A percentile compares a stretch with the other conserved stretches of the same genome.
Conservation (phyloP, 1,140 invertebrate genomes). For the Eurosta solidaginis region DNA sequence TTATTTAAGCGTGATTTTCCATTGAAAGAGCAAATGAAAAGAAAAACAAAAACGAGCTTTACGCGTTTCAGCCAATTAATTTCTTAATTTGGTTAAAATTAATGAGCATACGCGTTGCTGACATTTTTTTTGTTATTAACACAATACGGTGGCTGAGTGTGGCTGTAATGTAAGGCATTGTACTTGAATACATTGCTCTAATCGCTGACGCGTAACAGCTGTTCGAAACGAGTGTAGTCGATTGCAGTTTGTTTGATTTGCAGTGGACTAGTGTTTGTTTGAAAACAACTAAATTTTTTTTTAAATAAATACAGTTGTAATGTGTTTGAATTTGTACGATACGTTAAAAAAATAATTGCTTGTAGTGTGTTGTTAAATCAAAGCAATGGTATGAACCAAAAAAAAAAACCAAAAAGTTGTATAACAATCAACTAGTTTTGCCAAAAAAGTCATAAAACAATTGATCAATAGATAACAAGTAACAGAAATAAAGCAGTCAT, state of each 20-base stretch:
- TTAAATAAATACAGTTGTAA: not conserved
- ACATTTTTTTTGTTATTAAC: not conserved
- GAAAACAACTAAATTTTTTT: not conserved
- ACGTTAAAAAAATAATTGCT: not conserved
- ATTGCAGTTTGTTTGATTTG: not conserved
- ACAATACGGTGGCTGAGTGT: not conserved
- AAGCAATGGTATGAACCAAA: not conserved
- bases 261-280: not conserved
- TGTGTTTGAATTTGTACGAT: not conserved
- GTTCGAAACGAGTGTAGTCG: not conserved
- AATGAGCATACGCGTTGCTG: conserved; percentile 5
- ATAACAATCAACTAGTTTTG: not conserved
- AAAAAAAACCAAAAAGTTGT: not conserved
- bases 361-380: not conserved
- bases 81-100: conserved; percentile 22
- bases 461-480: not conserved
- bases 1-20: not conserved
- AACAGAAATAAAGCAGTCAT: not conserved
- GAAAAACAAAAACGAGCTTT: not conserved
- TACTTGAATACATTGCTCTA: not conserved
- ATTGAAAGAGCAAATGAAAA: not conserved
- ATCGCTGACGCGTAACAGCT: not conserved
- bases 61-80: conserved; percentile 18
- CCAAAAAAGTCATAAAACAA: not conserved
- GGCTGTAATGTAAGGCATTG: not conserved